phyloP scores from a whole-genome alignment of 2,888 invertebrate genomes.

The Galeruca laticollis region DNA sequence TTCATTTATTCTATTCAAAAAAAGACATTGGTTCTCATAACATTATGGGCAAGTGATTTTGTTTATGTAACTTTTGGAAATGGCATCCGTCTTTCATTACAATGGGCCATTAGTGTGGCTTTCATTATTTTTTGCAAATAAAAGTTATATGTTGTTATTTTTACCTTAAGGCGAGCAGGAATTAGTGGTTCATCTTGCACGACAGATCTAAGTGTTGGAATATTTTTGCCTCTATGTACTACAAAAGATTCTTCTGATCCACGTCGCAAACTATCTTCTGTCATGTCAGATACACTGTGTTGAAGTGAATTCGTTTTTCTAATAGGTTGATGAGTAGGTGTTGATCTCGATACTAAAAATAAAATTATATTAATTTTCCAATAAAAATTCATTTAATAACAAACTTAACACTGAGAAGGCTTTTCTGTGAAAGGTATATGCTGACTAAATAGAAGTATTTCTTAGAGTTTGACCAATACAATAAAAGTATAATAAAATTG shows the following conservation, averaged over 20 bases:
- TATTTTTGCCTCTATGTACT: slow-evolving; percentile 82
- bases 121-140: no score
- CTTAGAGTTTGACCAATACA: no score
- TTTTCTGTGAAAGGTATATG: no score
- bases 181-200: slow-evolving; percentile 71
- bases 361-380: background rate
- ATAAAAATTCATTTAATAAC: background rate
- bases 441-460: no score
- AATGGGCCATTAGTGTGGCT: no score
- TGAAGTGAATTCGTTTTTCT: slow-evolving; percentile 64
- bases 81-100: no score
- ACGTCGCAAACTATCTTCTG: slow-evolving; percentile 65
- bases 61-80: no score
- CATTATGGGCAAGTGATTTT: no score
- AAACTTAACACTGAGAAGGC: no score
- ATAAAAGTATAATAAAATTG: no score
- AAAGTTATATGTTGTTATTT: background rate
- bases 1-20: no score
- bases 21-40: no score
- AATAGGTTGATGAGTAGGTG: slow-evolving; percentile 67
- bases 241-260: slow-evolving; percentile 80
- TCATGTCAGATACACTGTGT: slow-evolving; percentile 63
- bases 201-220: slow-evolving; percentile 82
- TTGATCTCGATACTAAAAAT: slow-evolving; percentile 69
- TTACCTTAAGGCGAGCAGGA: slow-evolving; percentile 64